A percentile compares a stretch with the other conserved stretches of the same genome.
Conservation (phyloP, 2,888 invertebrate species). For the Drosophila monieri region DNA sequence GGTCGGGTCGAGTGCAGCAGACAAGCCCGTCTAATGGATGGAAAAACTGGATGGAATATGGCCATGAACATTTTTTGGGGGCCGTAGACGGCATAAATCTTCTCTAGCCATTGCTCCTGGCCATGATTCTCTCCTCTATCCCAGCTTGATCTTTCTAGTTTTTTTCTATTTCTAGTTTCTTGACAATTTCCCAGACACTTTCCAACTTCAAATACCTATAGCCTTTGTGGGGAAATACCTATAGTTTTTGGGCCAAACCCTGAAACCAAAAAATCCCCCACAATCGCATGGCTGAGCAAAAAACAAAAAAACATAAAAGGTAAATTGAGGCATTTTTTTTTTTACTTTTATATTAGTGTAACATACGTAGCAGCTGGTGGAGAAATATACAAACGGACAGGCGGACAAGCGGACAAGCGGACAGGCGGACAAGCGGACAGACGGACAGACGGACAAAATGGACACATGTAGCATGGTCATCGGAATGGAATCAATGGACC, state of each 20-base stretch:
- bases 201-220: neutral
- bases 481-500: slow-evolving; percentile 52
- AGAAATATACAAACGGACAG: slow-evolving; percentile 2
- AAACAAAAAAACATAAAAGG: slow-evolving; percentile 12
- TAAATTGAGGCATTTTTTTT: slow-evolving; percentile 50
- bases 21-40: slow-evolving; percentile 41
- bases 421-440: slow-evolving; percentile 8
- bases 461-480: slow-evolving; percentile 11
- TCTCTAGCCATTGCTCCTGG: slow-evolving; percentile 32
- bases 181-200: neutral
- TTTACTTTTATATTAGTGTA: slow-evolving; percentile 41
- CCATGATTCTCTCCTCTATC: slow-evolving; percentile 20
- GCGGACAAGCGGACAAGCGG: slow-evolving; percentile 4
- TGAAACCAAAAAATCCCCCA: slow-evolving; percentile 37
- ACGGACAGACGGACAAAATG: slow-evolving; percentile 7
- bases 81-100: slow-evolving; percentile 70
- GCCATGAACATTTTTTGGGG: slow-evolving; percentile 1
- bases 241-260: slow-evolving; percentile 19
- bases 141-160: slow-evolving; percentile 15
- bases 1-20: slow-evolving; percentile 43
- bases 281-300: slow-evolving; percentile 43
- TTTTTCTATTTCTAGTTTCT: slow-evolving; percentile 1
- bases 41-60: slow-evolving; percentile 6
- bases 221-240: neutral
- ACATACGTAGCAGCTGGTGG: slow-evolving; percentile 14